phyloP scores from a whole-genome alignment of 1,140 invertebrate species.

The Drosophila serrata region DNA sequence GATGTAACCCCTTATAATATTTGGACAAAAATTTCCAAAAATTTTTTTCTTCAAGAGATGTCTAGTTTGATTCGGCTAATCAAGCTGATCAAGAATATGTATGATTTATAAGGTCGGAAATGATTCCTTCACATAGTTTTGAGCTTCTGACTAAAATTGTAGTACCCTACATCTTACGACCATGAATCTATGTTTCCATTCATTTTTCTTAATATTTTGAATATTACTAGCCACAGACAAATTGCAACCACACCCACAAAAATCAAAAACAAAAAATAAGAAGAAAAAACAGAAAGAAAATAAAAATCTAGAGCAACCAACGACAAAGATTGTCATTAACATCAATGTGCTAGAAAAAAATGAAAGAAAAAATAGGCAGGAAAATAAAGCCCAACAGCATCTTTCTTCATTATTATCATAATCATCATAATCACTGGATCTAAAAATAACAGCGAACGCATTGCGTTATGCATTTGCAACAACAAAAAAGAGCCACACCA shows the following conservation, averaged over 20 bases:
- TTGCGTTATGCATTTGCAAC: slow-evolving; percentile 57
- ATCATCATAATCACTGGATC: slow-evolving; percentile 42
- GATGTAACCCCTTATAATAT: too few species aligned
- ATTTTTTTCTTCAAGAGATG: too few species aligned
- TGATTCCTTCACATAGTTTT: too few species aligned
- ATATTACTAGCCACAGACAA: slow-evolving; percentile 5
- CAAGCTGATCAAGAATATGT: too few species aligned
- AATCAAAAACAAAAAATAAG: too few species aligned
- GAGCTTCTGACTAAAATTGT: background rate
- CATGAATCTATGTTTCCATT: background rate
- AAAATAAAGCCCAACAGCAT: slow-evolving; percentile 15
- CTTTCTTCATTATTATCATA: slow-evolving; percentile 31
- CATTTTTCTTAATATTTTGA: background rate
- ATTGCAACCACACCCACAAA: slow-evolving; percentile 20
- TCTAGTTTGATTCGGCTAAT: too few species aligned
- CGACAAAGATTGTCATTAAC: slow-evolving; percentile 50
- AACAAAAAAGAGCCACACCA: slow-evolving; percentile 21
- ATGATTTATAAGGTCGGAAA: too few species aligned
- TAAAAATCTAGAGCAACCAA: slow-evolving; percentile 6
- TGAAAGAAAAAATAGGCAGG: slow-evolving; percentile 4
- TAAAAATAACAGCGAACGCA: slow-evolving; percentile 74
- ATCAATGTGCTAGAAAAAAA: slow-evolving; percentile 46
- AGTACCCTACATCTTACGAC: background rate
- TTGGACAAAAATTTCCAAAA: too few species aligned
- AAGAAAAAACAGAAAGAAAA: background rate